These are phyloP conservation scores for Pseudolycoriella hygida DNA, from an alignment of 2,888 invertebrate genomes.

Conservation along the genomic window DNA sequence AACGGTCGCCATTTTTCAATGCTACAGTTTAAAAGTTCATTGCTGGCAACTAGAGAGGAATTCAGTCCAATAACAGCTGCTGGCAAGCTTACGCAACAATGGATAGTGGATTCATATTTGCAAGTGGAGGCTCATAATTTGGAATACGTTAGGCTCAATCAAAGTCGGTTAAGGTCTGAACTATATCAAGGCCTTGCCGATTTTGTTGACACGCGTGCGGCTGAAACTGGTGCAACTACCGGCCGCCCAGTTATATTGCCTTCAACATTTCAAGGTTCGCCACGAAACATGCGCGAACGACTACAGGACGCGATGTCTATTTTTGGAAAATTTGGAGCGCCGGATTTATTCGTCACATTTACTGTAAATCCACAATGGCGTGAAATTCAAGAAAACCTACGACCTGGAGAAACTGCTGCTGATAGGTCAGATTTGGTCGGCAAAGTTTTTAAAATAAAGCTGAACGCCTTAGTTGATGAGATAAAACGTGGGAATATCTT, in stretches of 20 bases:
- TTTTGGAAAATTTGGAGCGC: slow-evolving; percentile 10
- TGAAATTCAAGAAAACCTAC: slow-evolving; percentile 2
- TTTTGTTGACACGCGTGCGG: slow-evolving; percentile 12
- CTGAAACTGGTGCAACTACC: slow-evolving; percentile 13
- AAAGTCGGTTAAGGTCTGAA: slow-evolving; percentile 16
- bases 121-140: slow-evolving; percentile 21
- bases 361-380: slow-evolving; percentile 10
- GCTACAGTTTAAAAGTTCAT: neutral
- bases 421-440: slow-evolving; percentile 9
- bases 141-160: slow-evolving; percentile 17
- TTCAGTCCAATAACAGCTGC: slow-evolving; percentile 14
- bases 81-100: slow-evolving; percentile 18
- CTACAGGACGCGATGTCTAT: slow-evolving; percentile 11
- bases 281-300: slow-evolving; percentile 11
- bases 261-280: slow-evolving; percentile 11
- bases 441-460: slow-evolving; percentile 12
- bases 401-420: neutral
- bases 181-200: slow-evolving; percentile 20
- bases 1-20: neutral
- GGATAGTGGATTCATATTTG: slow-evolving; percentile 20
- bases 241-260: slow-evolving; percentile 10
- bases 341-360: slow-evolving; percentile 10
- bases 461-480: neutral
- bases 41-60: slow-evolving; percentile 1
- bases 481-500: too few species aligned